These are phyloP conservation scores for Ectemnius lituratus DNA, from an alignment of 2,888 invertebrate species.

Conservation along the genomic window DNA sequence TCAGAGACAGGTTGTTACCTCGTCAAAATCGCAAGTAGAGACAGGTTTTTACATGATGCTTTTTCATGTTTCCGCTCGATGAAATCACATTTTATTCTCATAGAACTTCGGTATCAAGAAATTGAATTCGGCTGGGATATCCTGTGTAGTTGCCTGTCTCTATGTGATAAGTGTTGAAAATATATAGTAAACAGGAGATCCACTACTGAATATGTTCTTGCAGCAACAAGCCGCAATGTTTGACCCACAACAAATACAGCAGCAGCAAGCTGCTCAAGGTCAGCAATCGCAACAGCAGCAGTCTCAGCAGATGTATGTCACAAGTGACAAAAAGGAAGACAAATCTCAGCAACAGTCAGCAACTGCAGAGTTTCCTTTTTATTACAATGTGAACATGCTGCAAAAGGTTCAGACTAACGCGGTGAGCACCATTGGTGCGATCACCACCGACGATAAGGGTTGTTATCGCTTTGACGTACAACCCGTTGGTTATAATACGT, in stretches of 20 bases:
- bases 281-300: conserved; percentile 80
- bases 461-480: conserved; percentile 79
- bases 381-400: conserved; percentile 79
- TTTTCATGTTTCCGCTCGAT: background rate
- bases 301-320: conserved; percentile 74
- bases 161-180: background rate
- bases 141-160: conserved; percentile 21
- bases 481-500: conserved; percentile 86
- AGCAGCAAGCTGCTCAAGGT: conserved; percentile 83
- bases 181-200: background rate
- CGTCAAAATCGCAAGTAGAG: conserved; percentile 14
- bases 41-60: conserved; percentile 18
- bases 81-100: background rate
- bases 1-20: conserved; percentile 70
- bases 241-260: conserved; percentile 80
- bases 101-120: background rate
- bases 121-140: background rate
- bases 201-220: conserved; percentile 27
- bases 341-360: conserved; percentile 73
- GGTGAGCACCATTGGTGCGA: conserved; percentile 76
- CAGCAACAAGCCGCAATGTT: conserved; percentile 72
- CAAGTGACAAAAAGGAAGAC: conserved; percentile 74
- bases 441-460: conserved; percentile 78
- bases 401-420: conserved; percentile 78
- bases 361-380: conserved; percentile 78